phyloP scores from a whole-genome alignment of 2,888 invertebrate genomes.

The Autographa gamma region DNA sequence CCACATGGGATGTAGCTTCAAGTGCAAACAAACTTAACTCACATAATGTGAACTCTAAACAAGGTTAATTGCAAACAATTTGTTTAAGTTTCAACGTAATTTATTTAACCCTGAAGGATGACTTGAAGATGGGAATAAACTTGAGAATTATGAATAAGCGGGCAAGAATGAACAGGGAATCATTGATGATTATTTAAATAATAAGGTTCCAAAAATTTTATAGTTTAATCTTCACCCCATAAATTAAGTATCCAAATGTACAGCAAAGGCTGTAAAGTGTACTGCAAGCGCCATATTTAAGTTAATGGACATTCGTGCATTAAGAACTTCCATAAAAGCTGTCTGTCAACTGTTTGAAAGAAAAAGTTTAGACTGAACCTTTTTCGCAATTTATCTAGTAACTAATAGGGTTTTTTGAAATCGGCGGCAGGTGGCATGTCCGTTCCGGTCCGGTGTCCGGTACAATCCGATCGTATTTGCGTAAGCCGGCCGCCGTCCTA shows the following conservation, averaged over 20 bases:
- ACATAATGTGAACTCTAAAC: neutral
- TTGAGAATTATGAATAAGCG: neutral
- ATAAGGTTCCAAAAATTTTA: too few relatives aligned
- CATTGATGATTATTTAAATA: too few relatives aligned
- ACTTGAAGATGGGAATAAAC: neutral
- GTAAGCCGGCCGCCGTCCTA: conserved; percentile 77
- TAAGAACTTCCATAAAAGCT: too few relatives aligned
- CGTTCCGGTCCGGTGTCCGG: conserved; percentile 57
- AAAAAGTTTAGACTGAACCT: conserved; percentile 7
- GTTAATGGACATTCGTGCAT: too few relatives aligned
- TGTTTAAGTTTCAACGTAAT: neutral
- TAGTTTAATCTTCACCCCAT: too few relatives aligned
- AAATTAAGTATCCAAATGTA: too few relatives aligned
- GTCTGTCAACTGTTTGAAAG: neutral
- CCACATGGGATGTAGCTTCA: conserved; percentile 21
- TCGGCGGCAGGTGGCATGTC: conserved; percentile 53
- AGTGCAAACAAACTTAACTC: neutral
- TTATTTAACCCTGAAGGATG: neutral
- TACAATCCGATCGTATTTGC: conserved; percentile 80
- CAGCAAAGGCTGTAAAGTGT: too few relatives aligned
- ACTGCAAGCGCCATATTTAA: too few relatives aligned
- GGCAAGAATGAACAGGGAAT: too few relatives aligned
- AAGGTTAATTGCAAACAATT: neutral
- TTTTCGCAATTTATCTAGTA: conserved; percentile 22
- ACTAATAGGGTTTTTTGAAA: conserved; percentile 54